Evolutionary conservation across 2,888 invertebrate genomes (phyloP).

Genomic region (Neoascia interrupta): DNA sequence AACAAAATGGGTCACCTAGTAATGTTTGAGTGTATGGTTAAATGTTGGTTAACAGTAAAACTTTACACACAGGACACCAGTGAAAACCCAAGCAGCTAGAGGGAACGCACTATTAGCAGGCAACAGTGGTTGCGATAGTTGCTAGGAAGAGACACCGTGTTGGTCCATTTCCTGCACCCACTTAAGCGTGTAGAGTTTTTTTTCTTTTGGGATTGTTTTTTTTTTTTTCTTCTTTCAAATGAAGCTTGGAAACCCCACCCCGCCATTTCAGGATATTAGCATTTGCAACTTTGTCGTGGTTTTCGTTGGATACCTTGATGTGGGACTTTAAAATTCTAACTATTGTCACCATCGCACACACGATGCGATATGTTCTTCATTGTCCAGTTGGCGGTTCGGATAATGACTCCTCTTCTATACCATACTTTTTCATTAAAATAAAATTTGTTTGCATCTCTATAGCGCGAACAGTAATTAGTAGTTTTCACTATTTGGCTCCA

Average conservation of each 20-base stretch:
- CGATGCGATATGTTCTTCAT: conserved; percentile 26
- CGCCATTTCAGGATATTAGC: conserved; percentile 41
- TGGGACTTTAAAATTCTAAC: conserved; percentile 4
- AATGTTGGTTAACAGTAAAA: conserved; percentile 43
- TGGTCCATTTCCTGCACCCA: conserved; percentile 1
- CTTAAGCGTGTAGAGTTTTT: no score
- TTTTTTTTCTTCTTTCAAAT: background rate
- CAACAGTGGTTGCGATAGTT: conserved; percentile 32
- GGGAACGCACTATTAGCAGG: conserved; percentile 51
- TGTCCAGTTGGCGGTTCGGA: conserved; percentile 35
- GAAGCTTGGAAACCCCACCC: background rate
- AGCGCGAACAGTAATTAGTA: conserved; percentile 62
- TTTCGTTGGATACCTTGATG: conserved; percentile 17
- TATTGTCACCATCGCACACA: conserved; percentile 8
- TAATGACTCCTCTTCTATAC: background rate
- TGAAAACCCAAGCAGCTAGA: no score
- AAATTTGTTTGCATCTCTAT: conserved; percentile 62
- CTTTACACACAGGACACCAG: conserved; percentile 1
- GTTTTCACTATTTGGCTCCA: conserved; percentile 30
- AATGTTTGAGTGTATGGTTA: conserved; percentile 44
- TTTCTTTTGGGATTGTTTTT: background rate
- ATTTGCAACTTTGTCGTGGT: conserved; percentile 51
- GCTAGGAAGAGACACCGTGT: no score
- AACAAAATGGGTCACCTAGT: conserved; percentile 40
- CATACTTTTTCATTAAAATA: conserved; percentile 53